Base-by-base conservation (phyloP, 2,113 vertebrate species). In the Noturus placidus region DNA sequence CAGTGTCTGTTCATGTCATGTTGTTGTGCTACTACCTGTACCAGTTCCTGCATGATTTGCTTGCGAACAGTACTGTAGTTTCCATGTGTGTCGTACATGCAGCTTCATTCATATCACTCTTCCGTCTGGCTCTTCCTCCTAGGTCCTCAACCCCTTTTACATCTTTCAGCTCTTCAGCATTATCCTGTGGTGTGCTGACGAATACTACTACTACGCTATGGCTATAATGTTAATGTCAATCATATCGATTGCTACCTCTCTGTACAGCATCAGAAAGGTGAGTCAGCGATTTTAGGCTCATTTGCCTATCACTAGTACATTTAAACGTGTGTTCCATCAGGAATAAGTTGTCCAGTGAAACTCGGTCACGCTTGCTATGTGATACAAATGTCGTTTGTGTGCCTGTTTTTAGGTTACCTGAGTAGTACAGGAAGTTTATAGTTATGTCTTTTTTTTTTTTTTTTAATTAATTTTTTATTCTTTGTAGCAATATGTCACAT, bases 121-220 rank as follows among this genome's bases (percentile, higher is more conserved):
- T 11, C 52, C 7, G 17, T 90, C 35, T 72, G 35, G 17, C 70
- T 38, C 2, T 50, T 88, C 46, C 50, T 89, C 59, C 35, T 88
- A 99, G 98, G 98, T 99, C 93, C 97, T 99, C 92, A 99, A 99
- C 90, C 98, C 98, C 93, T 99, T 99, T 94, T 99, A 99, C 97
- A 96, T 99, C 95, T 99, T 99, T 96, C 98, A 99, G 93, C 96
- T 99, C 90, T 99, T 99, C 95, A 99, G 98, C 95, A 96, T 99
- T 94, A 96, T 97, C 93, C 93, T 99, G 89, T 99, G 98, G 98
- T 95, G 94, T 94, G 95, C 95, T 88, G 97, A 99, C 93, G 96
- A 97, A 88, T 99, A 99, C 95, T 97, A 98, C 93, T 99, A 98
- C 95, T 99, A 99, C 93, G 98, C 97, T 93, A 91, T 94, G 91